Evolutionary conservation across 2,113 vertebrate genomes (phyloP).

Genomic region (Calidris pygmaea): DNA sequence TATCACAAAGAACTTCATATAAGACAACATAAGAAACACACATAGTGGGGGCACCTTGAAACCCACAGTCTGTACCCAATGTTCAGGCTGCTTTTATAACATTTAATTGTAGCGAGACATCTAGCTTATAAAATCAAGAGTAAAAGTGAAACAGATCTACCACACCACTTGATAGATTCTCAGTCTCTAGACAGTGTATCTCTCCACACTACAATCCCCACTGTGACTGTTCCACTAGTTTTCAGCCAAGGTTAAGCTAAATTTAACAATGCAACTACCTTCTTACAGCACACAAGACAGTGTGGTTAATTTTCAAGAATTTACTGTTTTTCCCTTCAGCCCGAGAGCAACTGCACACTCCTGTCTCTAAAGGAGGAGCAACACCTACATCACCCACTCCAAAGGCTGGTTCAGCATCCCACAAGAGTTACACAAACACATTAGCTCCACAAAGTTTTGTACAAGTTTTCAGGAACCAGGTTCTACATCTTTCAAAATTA

Average conservation of each 20-base stretch:
- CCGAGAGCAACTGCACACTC: neutral
- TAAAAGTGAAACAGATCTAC: neutral
- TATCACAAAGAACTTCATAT: neutral
- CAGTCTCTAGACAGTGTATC: neutral
- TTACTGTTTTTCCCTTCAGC: neutral
- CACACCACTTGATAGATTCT: neutral
- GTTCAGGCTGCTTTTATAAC: neutral
- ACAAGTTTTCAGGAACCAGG: neutral
- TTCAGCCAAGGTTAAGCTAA: neutral
- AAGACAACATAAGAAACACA: neutral
- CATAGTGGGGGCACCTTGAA: neutral
- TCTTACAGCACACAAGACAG: neutral
- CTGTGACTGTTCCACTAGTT: neutral
- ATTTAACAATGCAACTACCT: neutral
- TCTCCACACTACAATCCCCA: neutral
- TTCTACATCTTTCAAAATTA: neutral
- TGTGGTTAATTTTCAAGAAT: neutral
- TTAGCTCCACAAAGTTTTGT: neutral
- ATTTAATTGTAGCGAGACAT: neutral
- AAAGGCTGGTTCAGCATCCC: neutral
- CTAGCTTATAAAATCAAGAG: neutral
- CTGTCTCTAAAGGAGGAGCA: neutral
- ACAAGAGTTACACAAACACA: neutral
- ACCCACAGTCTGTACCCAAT: neutral
- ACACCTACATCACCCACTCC: accelerated